Evolutionary conservation across 1,140 invertebrate species (phyloP).

Genomic region (roundworm (Caenorhabditis elegans)): DNA sequence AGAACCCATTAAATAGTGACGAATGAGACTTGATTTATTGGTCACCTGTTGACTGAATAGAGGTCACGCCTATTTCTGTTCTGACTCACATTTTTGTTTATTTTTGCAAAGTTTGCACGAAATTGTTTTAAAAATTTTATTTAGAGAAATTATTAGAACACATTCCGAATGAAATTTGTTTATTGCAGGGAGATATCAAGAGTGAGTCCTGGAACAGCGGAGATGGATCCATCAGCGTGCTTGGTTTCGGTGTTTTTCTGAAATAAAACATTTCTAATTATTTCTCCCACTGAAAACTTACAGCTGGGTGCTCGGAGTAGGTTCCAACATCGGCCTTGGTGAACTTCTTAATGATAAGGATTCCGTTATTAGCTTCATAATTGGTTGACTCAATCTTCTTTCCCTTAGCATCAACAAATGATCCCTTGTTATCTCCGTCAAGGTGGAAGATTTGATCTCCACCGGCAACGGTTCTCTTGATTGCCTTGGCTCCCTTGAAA

Average conservation of each 20-base stretch:
- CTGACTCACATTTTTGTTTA: neutral
- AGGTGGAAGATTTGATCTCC: conserved; percentile 11
- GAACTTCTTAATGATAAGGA: conserved; percentile 6
- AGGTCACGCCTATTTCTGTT: neutral
- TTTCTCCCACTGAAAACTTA: neutral
- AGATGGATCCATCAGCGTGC: neutral
- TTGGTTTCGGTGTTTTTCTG: neutral
- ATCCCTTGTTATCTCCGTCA: neutral
- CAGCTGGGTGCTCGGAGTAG: neutral
- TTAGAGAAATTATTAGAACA: too few relatives aligned
- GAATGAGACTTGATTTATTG: neutral
- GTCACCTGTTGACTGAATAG: neutral
- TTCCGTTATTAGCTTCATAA: neutral
- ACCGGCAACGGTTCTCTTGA: neutral
- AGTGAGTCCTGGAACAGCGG: neutral
- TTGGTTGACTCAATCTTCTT: conserved; percentile 7
- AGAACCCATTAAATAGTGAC: neutral
- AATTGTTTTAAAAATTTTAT: too few relatives aligned
- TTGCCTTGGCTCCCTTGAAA: neutral
- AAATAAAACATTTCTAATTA: neutral
- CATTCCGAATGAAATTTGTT: neutral
- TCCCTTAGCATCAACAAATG: neutral
- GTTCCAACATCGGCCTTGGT: neutral
- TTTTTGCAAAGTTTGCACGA: too few relatives aligned
- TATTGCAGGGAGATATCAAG: neutral